Evolutionary conservation across 2,888 invertebrate genomes (phyloP), one percentile per base, ranked within the genome.

Genomic region (Operophtera brumata): DNA sequence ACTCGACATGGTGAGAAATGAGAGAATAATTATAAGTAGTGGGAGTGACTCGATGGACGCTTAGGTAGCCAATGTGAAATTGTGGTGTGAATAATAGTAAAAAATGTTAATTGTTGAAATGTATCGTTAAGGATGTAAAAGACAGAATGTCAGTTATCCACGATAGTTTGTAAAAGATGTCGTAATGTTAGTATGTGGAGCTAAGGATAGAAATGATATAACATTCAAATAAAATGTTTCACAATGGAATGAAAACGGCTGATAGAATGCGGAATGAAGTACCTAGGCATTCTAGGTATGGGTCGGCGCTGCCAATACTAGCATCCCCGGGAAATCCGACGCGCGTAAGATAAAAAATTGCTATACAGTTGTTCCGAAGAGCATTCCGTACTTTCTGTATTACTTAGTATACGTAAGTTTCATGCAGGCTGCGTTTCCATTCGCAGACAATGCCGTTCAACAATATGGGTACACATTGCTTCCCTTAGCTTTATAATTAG

Each of bases 31-130:
- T 54, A 62, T 68, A 68, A 71, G 69, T 70, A 74, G 66, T 70
- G 71, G 68, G 66, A 75, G 77, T 78, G 80, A 77, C 76, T 54
- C 72, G 68, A 74, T 63, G 70, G 70, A 77, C 75, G 76, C 76
- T 73, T 85, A 86, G 82, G 74, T 85, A 86, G 84, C 77, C 73
- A 78, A 80, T 84, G 86, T 84, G 82, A 82, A 82, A 75, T 79
- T 85, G 82, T 87, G 84, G 79, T 85, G 82, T 87, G 84, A 80
- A 82, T 79, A 75, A 70, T 77, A 80, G 71, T 74, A 75, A 79
- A 70, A 77, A 82, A 84, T 87, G 86, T 86, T 88, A 81, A 72
- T 84, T 86, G 86, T 88, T 86, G 81, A 80, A 80, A 70, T 73
- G 77, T 83, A 78, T 78, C 71, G 70, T 69, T 74, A 77, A 82